A percentile compares a stretch with the other conserved stretches of the same genome.
Conservation (phyloP, 2,797 vertebrate genomes). For the Phalloptychus januarius region DNA sequence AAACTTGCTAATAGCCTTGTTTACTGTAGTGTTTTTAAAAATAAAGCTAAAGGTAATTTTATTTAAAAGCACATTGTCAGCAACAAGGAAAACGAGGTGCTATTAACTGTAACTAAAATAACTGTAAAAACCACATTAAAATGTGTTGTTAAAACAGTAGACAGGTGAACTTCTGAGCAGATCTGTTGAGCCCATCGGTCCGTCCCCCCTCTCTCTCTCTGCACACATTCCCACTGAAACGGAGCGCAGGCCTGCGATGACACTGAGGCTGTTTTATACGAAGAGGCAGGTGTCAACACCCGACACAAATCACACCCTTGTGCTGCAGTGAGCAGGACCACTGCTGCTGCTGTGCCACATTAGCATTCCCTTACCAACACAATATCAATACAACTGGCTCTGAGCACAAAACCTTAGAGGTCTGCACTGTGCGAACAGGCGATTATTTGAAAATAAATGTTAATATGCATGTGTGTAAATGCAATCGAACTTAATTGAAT, state of each 20-base stretch:
- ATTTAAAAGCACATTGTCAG: too few relatives aligned
- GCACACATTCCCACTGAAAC: constrained; percentile 21
- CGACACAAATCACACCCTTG: constrained; percentile 77
- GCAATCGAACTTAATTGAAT: constrained; percentile 4
- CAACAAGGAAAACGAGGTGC: too few relatives aligned
- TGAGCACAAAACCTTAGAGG: constrained; percentile 11
- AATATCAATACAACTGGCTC: constrained; percentile 42
- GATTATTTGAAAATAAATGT: background rate
- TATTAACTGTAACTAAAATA: background rate
- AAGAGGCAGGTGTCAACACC: constrained; percentile 74
- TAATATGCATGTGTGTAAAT: constrained; percentile 9
- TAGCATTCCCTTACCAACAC: constrained; percentile 68
- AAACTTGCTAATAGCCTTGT: background rate
- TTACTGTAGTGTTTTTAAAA: background rate
- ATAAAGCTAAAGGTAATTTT: too few relatives aligned
- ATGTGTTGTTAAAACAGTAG: background rate
- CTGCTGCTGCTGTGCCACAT: constrained; percentile 59
- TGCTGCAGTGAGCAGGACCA: constrained; percentile 58
- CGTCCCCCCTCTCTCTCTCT: background rate
- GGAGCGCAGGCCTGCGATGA: constrained; percentile 36
- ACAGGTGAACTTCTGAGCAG: background rate
- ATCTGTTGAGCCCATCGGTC: constrained; percentile 30
- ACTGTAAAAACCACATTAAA: background rate
- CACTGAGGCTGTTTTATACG: constrained; percentile 75
- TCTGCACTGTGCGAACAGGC: constrained; percentile 7